Evolutionary conservation across 92 coral and sea anemone species (phyloP).

Genomic region (Zoanthus gigantus): DNA sequence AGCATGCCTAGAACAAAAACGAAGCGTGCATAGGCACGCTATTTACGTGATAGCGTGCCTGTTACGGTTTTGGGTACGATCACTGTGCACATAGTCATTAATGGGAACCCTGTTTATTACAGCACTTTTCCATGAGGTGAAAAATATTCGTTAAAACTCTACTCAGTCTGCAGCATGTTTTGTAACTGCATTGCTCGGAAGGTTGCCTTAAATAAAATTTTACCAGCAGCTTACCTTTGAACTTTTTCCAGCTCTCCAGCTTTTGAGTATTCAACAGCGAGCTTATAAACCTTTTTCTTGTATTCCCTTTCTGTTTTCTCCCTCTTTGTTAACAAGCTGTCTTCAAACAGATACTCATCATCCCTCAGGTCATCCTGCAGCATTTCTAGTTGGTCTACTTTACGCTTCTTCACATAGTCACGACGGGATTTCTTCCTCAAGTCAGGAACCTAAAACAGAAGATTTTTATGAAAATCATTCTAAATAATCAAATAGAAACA

Average conservation of each 20-base stretch:
- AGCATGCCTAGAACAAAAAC: neutral
- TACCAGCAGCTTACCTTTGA: constrained; percentile 30
- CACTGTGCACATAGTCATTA: constrained; percentile 6
- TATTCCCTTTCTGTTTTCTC: constrained; percentile 87
- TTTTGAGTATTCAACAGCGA: constrained; percentile 86
- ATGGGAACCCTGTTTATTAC: no score
- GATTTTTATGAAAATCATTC: neutral
- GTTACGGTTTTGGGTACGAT: neutral
- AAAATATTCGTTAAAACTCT: no score
- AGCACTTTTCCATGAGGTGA: no score
- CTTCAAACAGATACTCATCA: constrained; percentile 94
- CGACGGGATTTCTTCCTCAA: constrained; percentile 91
- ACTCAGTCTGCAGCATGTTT: no score
- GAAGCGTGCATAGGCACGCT: no score
- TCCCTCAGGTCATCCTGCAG: constrained; percentile 90
- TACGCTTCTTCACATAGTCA: constrained; percentile 93
- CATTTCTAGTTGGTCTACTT: constrained; percentile 93
- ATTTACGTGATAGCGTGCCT: neutral
- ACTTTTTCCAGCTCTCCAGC: constrained; percentile 91
- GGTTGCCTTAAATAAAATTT: no score
- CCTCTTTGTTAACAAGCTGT: constrained; percentile 62
- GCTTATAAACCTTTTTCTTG: constrained; percentile 83
- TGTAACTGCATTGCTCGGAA: no score
- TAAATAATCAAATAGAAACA: neutral
- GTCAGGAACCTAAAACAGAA: constrained; percentile 76